Base-by-base conservation (phyloP, 1,140 invertebrate genomes). In the Campoletis sonorensis region DNA sequence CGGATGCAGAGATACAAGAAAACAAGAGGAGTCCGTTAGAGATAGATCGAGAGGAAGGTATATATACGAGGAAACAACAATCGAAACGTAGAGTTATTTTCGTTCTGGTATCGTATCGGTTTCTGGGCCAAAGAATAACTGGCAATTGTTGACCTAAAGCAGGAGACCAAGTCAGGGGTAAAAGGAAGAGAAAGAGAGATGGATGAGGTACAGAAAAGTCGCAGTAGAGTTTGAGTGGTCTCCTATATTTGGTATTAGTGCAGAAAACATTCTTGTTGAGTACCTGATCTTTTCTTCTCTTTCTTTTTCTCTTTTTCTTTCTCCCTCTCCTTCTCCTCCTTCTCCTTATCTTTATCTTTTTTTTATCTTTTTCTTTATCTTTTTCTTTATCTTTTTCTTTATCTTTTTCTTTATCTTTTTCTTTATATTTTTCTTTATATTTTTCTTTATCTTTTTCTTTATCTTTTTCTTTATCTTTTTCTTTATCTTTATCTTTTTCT, bases 101-200 rank as follows among this genome's bases (percentile, higher is more conserved):
- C 45, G 40, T 27, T 27, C 26, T 49, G 8, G 45, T 75, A 54
- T 75, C 72, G 21, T 75, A 75, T 51, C 40, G 72, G 30, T 49
- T 54, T 54, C 45, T n/a, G 72, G 72, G 37, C 10, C 49, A 49
- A 75, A 77, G 73, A n/a, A 70, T 51, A 68, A 71, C 64, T 64
- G 61, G 49, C 58, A 30, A 71, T 70, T 70, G 78, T 26, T 79
- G 78, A 79, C 64, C 64, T 58, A 61, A 61, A 33, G 10, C n/a
- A n/a, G n/a, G n/a, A n/a, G n/a, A n/a, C n/a, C n/a, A n/a, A n/a
- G n/a, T n/a, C n/a, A n/a, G n/a, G n/a, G n/a, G n/a, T n/a, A n/a
- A n/a, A n/a, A n/a, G n/a, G n/a, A n/a, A n/a, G 58, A 64, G 30
- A 40, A 16, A 45, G 8, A 16, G 16, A 26, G 27, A 16, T 68